These are phyloP conservation scores for Prunella himalayana DNA, from an alignment of 2,113 vertebrate species.

Conservation along the genomic window DNA sequence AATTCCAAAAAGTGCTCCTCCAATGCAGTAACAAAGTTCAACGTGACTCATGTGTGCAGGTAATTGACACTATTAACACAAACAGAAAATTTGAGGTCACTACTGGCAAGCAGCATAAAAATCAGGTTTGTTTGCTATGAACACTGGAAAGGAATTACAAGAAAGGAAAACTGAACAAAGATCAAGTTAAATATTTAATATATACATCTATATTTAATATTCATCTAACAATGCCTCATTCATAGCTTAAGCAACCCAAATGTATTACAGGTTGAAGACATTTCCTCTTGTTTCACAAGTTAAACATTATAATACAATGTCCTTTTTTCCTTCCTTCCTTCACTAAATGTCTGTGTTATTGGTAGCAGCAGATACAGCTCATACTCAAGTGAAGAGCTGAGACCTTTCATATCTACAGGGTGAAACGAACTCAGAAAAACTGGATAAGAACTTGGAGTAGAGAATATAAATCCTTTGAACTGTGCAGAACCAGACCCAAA, in stretches of 20 bases:
- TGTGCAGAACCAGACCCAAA: neutral
- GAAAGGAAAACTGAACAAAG: slow-evolving; percentile 54
- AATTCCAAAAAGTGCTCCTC: slow-evolving; percentile 12
- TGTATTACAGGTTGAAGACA: slow-evolving; percentile 32
- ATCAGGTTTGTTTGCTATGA: slow-evolving; percentile 42
- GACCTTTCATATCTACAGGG: neutral
- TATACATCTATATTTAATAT: slow-evolving; percentile 53
- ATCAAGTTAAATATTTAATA: slow-evolving; percentile 60
- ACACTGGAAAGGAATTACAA: slow-evolving; percentile 28
- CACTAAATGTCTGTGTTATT: neutral
- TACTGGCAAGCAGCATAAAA: slow-evolving; percentile 43
- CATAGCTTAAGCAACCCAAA: slow-evolving; percentile 29
- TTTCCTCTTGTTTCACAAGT: slow-evolving; percentile 45
- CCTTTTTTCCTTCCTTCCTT: slow-evolving; percentile 34
- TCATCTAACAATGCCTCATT: slow-evolving; percentile 53
- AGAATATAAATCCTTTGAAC: neutral
- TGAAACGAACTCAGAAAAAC: neutral
- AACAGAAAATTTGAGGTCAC: slow-evolving; percentile 57
- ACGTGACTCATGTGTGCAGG: neutral
- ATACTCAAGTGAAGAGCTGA: neutral
- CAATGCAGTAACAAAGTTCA: slow-evolving; percentile 18
- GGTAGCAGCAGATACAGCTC: neutral
- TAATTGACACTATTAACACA: slow-evolving; percentile 44
- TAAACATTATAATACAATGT: slow-evolving; percentile 11
- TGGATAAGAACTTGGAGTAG: neutral